A percentile compares a stretch with the other conserved stretches of the same genome.
These are phyloP conservation scores for Julus scanicus DNA, from an alignment of 2,888 invertebrate genomes.

Conservation along the genomic window DNA sequence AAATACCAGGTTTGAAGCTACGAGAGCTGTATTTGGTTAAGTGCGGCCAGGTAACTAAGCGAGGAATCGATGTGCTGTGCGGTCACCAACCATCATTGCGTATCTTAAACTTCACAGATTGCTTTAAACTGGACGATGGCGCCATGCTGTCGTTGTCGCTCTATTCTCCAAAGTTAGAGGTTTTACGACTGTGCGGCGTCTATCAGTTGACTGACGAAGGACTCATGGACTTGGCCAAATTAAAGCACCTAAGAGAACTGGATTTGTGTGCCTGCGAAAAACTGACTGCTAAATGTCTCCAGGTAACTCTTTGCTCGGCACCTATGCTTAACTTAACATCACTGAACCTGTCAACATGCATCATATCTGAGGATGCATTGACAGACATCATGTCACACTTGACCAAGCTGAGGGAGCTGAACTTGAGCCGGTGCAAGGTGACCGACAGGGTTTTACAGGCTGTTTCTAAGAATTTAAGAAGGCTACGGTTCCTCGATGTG, in stretches of 20 bases:
- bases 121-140: slow-evolving; percentile 61
- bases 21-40: slow-evolving; percentile 70
- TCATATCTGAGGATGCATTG: slow-evolving; percentile 73
- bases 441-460: slow-evolving; percentile 76
- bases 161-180: slow-evolving; percentile 71
- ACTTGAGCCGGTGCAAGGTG: slow-evolving; percentile 77
- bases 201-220: slow-evolving; percentile 74
- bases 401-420: slow-evolving; percentile 72
- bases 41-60: slow-evolving; percentile 70
- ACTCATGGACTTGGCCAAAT: slow-evolving; percentile 70
- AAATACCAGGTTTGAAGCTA: slow-evolving; percentile 70
- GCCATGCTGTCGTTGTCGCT: slow-evolving; percentile 66
- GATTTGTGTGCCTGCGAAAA: slow-evolving; percentile 78
- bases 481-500: slow-evolving; percentile 73
- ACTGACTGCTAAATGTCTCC: slow-evolving; percentile 73
- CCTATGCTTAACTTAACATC: slow-evolving; percentile 60
- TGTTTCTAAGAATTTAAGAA: slow-evolving; percentile 74
- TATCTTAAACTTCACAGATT: slow-evolving; percentile 63
- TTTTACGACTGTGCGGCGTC: slow-evolving; percentile 75
- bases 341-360: slow-evolving; percentile 64
- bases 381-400: slow-evolving; percentile 73
- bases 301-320: slow-evolving; percentile 70
- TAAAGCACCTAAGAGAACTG: slow-evolving; percentile 71
- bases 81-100: not conserved
- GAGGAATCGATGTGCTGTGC: slow-evolving; percentile 39